Evolutionary conservation across 2,888 invertebrate species (phyloP).

Genomic region (Diabrotica balteata): DNA sequence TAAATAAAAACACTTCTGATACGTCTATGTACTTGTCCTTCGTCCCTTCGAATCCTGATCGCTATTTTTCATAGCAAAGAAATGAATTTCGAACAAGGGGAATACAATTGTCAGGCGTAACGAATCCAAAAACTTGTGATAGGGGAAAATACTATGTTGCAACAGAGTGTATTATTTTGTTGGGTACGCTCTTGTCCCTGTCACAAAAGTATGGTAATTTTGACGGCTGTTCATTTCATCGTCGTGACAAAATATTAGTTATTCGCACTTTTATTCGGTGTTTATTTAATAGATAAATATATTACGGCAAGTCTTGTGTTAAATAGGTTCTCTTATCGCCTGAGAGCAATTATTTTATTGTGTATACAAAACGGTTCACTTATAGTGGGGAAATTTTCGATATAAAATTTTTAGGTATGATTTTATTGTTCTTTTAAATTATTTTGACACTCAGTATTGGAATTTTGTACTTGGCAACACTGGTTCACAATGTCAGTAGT

Average conservation of each 20-base stretch:
- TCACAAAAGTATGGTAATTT: conserved; percentile 27
- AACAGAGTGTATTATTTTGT: conserved; percentile 30
- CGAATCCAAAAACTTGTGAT: conserved; percentile 39
- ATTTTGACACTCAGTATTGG: no score
- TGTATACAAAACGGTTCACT: no score
- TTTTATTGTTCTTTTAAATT: no score
- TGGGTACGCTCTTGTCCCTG: conserved; percentile 31
- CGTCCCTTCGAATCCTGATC: conserved; percentile 36
- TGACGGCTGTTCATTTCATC: conserved; percentile 20
- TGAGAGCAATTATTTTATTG: no score
- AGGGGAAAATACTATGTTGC: conserved; percentile 28
- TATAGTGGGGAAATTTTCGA: no score
- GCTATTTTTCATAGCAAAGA: conserved; percentile 48
- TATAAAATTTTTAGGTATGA: no score
- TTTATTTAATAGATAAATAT: no score
- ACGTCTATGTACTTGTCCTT: conserved; percentile 12
- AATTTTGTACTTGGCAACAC: no score
- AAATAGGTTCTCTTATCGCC: no score
- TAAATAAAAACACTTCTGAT: neutral
- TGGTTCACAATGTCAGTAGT: no score
- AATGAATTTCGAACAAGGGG: conserved; percentile 48
- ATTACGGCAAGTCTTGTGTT: no score
- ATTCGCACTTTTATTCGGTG: neutral
- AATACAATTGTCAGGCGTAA: conserved; percentile 42
- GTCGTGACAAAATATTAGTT: conserved; percentile 30